phyloP scores from a whole-genome alignment of 2,113 vertebrate genomes.

The Colinus virginianus region DNA sequence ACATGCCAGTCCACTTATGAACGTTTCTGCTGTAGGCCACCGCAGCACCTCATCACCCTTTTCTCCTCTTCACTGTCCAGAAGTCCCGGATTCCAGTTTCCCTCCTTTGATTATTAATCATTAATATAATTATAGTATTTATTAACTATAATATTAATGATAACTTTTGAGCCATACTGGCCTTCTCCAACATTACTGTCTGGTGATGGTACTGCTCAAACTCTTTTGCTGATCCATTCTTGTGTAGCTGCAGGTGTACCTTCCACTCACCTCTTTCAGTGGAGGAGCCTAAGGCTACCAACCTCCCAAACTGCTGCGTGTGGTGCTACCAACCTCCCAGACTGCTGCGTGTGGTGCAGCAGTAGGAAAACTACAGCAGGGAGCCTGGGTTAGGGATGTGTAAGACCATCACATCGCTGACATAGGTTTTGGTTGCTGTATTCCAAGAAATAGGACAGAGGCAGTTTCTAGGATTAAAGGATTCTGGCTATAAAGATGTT shows the following conservation, averaged over 20 bases:
- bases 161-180: background rate
- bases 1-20: background rate
- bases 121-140: no score
- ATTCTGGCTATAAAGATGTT: constrained; percentile 61
- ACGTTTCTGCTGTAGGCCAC: background rate
- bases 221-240: background rate
- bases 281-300: background rate
- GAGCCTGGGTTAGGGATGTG: constrained; percentile 38
- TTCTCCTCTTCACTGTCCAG: background rate
- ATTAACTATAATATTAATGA: background rate
- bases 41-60: background rate
- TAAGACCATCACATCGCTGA: constrained; percentile 5
- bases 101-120: background rate
- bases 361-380: constrained; percentile 15
- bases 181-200: background rate
- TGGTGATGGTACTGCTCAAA: background rate
- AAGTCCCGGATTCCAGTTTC: background rate
- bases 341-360: background rate
- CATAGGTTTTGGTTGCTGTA: background rate
- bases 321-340: background rate
- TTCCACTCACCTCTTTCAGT: background rate
- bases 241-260: constrained; percentile 20
- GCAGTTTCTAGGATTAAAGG: constrained; percentile 40
- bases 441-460: background rate
- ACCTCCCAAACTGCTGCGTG: background rate